Evolutionary conservation across 1,140 invertebrate genomes (phyloP).

Genomic region (Bombyx mori): ASM3026992v2 NC_085114.1:8942001-8942500

Average conservation of each 20-base stretch:
- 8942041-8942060: neutral
- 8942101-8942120: neutral
- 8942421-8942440: slow-evolving; percentile 1
- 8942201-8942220: slow-evolving; percentile 70
- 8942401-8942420: slow-evolving; percentile 24
- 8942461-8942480: too few species aligned
- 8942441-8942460: too few species aligned
- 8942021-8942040: neutral
- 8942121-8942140: neutral
- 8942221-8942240: slow-evolving; percentile 61
- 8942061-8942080: neutral
- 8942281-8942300: slow-evolving; percentile 53
- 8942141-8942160: slow-evolving; percentile 23
- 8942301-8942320: slow-evolving; percentile 54
- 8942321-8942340: slow-evolving; percentile 32
- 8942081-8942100: too few species aligned
- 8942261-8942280: slow-evolving; percentile 59
- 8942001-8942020: neutral
- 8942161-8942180: slow-evolving; percentile 32
- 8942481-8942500: too few species aligned
- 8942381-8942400: slow-evolving; percentile 28
- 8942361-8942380: slow-evolving; percentile 27
- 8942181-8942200: slow-evolving; percentile 39
- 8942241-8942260: slow-evolving; percentile 49
- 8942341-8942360: slow-evolving; percentile 26